Evolutionary conservation across 1,140 invertebrate species (phyloP).

Genomic region (Drosophila pseudoananassae): DNA sequence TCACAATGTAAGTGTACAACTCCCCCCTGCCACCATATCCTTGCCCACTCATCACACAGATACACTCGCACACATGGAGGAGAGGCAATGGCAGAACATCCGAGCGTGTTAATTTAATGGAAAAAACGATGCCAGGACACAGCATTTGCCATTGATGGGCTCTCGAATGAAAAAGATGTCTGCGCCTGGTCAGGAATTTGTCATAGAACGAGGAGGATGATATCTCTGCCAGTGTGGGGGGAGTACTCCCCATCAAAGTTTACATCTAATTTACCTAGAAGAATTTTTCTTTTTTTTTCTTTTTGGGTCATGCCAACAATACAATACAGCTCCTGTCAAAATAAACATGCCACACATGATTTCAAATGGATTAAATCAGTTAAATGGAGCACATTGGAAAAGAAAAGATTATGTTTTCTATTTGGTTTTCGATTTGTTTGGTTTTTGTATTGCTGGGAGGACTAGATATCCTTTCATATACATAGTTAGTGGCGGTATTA

Average conservation of each 20-base stretch:
- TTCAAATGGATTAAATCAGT: neutral
- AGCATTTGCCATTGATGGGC: constrained; percentile 42
- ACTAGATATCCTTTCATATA: neutral
- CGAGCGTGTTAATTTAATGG: constrained; percentile 79
- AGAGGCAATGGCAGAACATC: constrained; percentile 34
- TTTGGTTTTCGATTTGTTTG: neutral
- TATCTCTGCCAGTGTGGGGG: constrained; percentile 17
- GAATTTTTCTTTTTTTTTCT: constrained; percentile 4
- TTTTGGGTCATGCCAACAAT: constrained; percentile 1
- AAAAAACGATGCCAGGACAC: constrained; percentile 59
- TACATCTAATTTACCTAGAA: constrained; percentile 45
- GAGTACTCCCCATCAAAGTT: constrained; percentile 16
- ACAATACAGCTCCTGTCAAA: constrained; percentile 10
- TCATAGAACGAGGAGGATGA: constrained; percentile 11
- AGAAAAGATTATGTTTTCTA: neutral
- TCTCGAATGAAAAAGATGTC: constrained; percentile 45
- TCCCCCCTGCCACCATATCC: constrained; percentile 15
- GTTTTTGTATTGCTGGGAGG: neutral
- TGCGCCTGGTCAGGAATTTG: constrained; percentile 44
- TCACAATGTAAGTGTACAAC: constrained; percentile 73
- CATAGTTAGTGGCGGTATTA: neutral
- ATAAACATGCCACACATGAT: constrained; percentile 7
- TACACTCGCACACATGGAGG: neutral
- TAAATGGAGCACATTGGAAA: constrained; percentile 1
- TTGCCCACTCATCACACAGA: neutral